phyloP scores from a whole-genome alignment of 1,140 invertebrate species.

The Caenorhabditis latens region DNA sequence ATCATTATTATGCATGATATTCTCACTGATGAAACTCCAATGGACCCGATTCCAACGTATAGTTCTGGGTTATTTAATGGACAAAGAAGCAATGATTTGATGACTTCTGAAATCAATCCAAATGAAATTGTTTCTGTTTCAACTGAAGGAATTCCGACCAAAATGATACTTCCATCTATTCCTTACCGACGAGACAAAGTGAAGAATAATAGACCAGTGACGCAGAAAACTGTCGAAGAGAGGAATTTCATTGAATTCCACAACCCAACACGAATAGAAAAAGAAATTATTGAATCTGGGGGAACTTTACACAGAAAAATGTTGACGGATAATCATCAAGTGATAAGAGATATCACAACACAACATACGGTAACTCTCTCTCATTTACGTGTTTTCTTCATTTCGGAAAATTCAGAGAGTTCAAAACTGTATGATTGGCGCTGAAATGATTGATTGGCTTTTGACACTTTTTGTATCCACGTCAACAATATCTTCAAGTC shows the following conservation, averaged over 20 bases:
- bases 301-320: conserved; percentile 67
- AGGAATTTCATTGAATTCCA: conserved; percentile 49
- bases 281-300: conserved; percentile 68
- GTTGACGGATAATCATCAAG: conserved; percentile 59
- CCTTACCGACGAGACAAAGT: not conserved
- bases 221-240: not conserved
- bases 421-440: conserved; percentile 80
- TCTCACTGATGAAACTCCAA: conserved; percentile 61
- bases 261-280: conserved; percentile 67
- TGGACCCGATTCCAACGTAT: not conserved
- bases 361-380: conserved; percentile 62
- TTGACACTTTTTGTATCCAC: conserved; percentile 68
- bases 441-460: conserved; percentile 87
- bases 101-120: conserved; percentile 17
- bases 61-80: conserved; percentile 40
- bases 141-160: not conserved
- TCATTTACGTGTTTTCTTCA: not conserved
- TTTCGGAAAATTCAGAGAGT: conserved; percentile 78
- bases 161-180: conserved; percentile 40
- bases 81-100: conserved; percentile 37
- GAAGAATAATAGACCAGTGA: not conserved
- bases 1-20: conserved; percentile 76
- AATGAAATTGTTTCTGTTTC: not conserved
- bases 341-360: conserved; percentile 68
- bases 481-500: conserved; percentile 60